Evolutionary conservation across 2,113 vertebrate genomes (phyloP).

Genomic region (Ariopsis seemanni): DNA sequence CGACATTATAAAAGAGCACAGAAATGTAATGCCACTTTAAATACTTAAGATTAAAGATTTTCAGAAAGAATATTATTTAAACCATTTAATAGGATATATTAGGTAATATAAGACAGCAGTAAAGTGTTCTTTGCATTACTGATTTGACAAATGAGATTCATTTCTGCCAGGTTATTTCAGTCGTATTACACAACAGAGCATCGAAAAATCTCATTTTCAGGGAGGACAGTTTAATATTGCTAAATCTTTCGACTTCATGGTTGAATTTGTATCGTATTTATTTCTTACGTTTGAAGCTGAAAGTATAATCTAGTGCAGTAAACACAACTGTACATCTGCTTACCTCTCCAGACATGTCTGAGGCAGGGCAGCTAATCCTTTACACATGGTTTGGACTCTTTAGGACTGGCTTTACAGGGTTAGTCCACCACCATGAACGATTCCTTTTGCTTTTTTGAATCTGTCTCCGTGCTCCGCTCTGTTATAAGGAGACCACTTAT

Average conservation of each 20-base stretch:
- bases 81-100: background rate
- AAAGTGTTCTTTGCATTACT: background rate
- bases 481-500: constrained; percentile 66
- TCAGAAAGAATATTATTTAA: background rate
- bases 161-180: background rate
- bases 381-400: constrained; percentile 72
- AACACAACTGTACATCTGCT: constrained; percentile 42
- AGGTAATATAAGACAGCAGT: background rate
- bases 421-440: constrained; percentile 45
- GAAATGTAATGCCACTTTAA: background rate
- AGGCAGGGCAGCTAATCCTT: constrained; percentile 78
- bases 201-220: background rate
- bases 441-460: constrained; percentile 62
- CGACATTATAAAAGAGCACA: background rate
- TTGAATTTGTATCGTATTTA: background rate
- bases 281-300: background rate
- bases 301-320: background rate
- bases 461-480: constrained; percentile 56
- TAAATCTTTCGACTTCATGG: background rate
- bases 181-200: background rate
- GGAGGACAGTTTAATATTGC: background rate
- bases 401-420: constrained; percentile 35
- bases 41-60: background rate
- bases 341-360: constrained; percentile 77
- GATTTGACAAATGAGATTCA: background rate